A percentile compares a stretch with the other conserved stretches of the same genome.
These are phyloP conservation scores for Drosophila subsilvestris DNA, from an alignment of 2,888 invertebrate genomes.

Conservation along the genomic window DNA sequence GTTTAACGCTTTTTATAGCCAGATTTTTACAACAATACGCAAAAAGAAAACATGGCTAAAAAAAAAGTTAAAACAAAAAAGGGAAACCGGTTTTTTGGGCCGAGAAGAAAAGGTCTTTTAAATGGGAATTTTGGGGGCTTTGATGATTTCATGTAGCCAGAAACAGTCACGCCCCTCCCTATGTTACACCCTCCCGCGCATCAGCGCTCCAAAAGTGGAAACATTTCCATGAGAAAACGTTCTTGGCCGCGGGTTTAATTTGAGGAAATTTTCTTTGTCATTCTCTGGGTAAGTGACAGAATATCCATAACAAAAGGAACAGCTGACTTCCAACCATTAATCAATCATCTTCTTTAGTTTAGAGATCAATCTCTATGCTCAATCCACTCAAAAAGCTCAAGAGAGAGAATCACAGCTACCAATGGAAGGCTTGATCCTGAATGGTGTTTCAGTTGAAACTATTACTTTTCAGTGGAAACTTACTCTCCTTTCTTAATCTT, in stretches of 20 bases:
- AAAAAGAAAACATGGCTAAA: neutral
- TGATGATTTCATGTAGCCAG: conserved; percentile 67
- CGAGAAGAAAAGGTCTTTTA: conserved; percentile 34
- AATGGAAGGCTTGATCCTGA: neutral
- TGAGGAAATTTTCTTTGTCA: neutral
- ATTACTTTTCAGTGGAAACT: neutral
- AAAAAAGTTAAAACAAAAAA: conserved; percentile 21
- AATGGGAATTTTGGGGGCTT: conserved; percentile 44
- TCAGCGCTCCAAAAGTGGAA: neutral
- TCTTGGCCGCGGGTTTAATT: neutral
- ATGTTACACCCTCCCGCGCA: neutral
- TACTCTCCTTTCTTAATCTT: neutral
- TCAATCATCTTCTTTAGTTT: no score
- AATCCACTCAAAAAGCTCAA: no score
- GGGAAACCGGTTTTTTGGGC: conserved; percentile 18
- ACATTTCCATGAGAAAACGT: neutral
- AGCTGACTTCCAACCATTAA: neutral
- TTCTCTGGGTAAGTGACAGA: no score
- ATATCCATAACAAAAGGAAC: neutral
- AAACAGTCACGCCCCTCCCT: conserved; percentile 9
- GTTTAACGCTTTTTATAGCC: neutral
- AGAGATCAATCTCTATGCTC: no score
- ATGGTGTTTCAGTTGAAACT: neutral
- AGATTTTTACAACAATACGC: conserved; percentile 12
- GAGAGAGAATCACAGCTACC: neutral